Percentiles rank a stretch among this genome's conserved stretches.
These are phyloP conservation scores for Drosophila nebulosa DNA, from an alignment of 1,140 invertebrate genomes.

Conservation along the genomic window DNA sequence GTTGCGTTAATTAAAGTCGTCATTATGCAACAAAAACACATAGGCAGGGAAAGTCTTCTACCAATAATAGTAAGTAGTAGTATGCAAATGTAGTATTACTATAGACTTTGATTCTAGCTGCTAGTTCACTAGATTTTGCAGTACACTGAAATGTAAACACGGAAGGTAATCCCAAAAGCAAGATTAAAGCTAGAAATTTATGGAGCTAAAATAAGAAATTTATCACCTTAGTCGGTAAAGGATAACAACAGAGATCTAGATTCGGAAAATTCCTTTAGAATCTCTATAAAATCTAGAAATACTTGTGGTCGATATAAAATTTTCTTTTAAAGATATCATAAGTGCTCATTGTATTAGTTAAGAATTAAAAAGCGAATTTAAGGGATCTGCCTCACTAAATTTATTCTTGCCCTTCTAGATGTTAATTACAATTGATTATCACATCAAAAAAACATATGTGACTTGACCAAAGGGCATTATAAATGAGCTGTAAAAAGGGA, in stretches of 20 bases:
- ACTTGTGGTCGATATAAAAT: too few relatives aligned
- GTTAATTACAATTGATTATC: constrained; percentile 39
- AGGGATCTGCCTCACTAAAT: constrained; percentile 34
- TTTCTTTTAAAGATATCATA: too few relatives aligned
- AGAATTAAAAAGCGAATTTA: too few relatives aligned
- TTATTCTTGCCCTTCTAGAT: constrained; percentile 10
- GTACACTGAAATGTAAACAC: not conserved
- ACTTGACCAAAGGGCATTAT: constrained; percentile 30
- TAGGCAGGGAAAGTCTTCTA: too few relatives aligned
- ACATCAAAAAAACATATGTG: constrained; percentile 7
- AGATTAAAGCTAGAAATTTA: too few relatives aligned
- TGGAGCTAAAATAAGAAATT: too few relatives aligned
- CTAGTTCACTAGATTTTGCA: not conserved
- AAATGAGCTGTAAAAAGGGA: constrained; percentile 23
- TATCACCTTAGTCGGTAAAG: too few relatives aligned
- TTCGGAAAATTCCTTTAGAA: too few relatives aligned
- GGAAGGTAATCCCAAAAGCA: not conserved
- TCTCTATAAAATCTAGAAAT: too few relatives aligned
- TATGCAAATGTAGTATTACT: not conserved
- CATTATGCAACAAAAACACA: not conserved
- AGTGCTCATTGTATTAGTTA: too few relatives aligned
- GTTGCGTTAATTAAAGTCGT: not conserved
- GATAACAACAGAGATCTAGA: too few relatives aligned
- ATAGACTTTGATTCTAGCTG: not conserved
- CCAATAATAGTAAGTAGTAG: too few relatives aligned